Percentiles rank a stretch among this genome's conserved stretches.
These are phyloP conservation scores for Hypotaenidia okinawae DNA, from an alignment of 2,797 vertebrate genomes.

Conservation along the genomic window DNA sequence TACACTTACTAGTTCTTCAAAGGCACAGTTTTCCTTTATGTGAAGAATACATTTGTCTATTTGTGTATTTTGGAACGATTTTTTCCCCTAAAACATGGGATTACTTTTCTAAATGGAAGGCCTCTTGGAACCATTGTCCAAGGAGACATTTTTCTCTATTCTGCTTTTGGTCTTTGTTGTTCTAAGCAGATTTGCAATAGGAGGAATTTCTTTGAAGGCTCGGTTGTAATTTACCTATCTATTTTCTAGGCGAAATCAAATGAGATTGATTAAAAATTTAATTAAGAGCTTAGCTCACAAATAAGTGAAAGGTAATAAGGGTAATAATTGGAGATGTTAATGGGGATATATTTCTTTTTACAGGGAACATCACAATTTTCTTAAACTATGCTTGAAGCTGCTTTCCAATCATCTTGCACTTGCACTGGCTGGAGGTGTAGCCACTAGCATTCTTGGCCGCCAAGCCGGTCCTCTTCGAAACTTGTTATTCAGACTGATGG, in stretches of 20 bases:
- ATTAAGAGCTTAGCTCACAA: background rate
- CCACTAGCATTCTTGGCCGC: slow-evolving; percentile 86
- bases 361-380: slow-evolving; percentile 86
- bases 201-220: background rate
- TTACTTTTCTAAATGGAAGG: background rate
- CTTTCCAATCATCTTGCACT: slow-evolving; percentile 87
- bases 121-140: background rate
- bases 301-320: background rate
- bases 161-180: background rate
- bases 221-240: background rate
- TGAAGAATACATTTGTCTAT: background rate
- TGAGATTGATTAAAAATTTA: too few relatives aligned
- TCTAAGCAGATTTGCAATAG: background rate
- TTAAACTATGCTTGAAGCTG: slow-evolving; percentile 85
- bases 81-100: background rate
- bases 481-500: slow-evolving; percentile 85
- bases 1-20: background rate
- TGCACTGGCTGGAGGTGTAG: slow-evolving; percentile 85
- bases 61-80: background rate
- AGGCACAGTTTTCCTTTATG: background rate
- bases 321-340: background rate
- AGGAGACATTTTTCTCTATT: background rate
- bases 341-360: background rate
- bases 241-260: background rate
- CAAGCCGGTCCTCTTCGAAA: slow-evolving; percentile 86